Evolutionary conservation across 2,113 vertebrate species (phyloP).

Genomic region (Numida meleagris): DNA sequence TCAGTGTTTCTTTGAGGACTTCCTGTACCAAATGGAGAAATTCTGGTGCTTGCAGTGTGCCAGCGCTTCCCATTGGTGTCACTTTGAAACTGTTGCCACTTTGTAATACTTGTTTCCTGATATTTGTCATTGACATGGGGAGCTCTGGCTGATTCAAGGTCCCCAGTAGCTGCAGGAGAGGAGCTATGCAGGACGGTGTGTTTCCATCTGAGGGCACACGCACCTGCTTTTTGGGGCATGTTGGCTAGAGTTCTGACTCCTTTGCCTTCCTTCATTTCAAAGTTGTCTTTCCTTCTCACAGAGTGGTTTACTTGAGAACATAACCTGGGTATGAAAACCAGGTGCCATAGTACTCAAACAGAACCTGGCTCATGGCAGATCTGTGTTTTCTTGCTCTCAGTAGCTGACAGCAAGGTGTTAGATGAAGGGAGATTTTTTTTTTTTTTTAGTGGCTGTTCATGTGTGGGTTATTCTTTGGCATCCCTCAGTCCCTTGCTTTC

Average conservation of each 20-base stretch:
- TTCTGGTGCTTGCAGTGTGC: not conserved
- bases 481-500: not conserved
- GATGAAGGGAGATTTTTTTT: not conserved
- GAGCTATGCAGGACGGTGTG: too few species aligned
- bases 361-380: not conserved
- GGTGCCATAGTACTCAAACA: not conserved
- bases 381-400: fast-evolving
- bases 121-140: not conserved
- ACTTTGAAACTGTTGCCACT: not conserved
- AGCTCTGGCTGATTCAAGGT: not conserved
- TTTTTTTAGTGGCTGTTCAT: not conserved
- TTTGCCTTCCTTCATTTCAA: not conserved
- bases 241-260: not conserved
- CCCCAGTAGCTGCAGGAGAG: not conserved
- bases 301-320: not conserved
- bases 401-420: not conserved
- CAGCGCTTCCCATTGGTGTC: not conserved
- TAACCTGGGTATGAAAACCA: not conserved
- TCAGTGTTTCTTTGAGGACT: conserved; percentile 13
- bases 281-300: not conserved
- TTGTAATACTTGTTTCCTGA: not conserved
- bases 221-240: not conserved
- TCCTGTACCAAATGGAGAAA: not conserved
- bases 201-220: fast-evolving
- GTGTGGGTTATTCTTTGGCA: fast-evolving